Percentiles rank a stretch among this genome's conserved stretches.
Conservation (phyloP, 2,888 invertebrate species). For the Pheosia gnoma region DNA sequence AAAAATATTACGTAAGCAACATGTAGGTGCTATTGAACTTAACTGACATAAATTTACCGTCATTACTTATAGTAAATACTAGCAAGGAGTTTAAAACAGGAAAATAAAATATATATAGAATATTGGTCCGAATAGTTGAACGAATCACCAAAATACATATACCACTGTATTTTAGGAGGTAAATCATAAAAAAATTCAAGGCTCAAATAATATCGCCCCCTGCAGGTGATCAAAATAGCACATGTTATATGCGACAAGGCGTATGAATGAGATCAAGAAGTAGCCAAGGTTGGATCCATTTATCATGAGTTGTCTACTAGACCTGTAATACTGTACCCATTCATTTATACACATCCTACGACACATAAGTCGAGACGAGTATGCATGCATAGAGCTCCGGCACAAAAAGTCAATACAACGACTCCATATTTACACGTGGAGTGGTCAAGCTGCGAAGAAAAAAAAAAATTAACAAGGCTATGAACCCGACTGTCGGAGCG, state of each 20-base stretch:
- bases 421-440: conserved; percentile 46
- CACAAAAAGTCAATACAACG: conserved; percentile 42
- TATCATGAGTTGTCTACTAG: conserved; percentile 69
- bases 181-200: conserved; percentile 49
- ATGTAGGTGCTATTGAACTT: neutral
- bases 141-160: no score
- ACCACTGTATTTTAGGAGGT: conserved; percentile 20
- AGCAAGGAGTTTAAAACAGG: no score
- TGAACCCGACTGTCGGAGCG: conserved; percentile 57
- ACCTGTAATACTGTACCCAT: conserved; percentile 38
- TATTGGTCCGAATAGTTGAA: no score
- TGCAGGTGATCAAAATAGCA: conserved; percentile 69
- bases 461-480: conserved; percentile 61
- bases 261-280: conserved; percentile 78
- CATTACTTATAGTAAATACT: no score
- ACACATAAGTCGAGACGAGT: conserved; percentile 31
- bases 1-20: neutral
- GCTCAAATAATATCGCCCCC: conserved; percentile 58
- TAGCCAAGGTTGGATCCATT: conserved; percentile 80
- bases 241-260: conserved; percentile 65
- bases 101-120: no score
- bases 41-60: no score
- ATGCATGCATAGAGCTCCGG: conserved; percentile 19
- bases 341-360: conserved; percentile 38
- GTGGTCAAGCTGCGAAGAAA: conserved; percentile 51